Conservation (phyloP, 2,888 invertebrate genomes). For the Lycocerus yunnanus region DNA sequence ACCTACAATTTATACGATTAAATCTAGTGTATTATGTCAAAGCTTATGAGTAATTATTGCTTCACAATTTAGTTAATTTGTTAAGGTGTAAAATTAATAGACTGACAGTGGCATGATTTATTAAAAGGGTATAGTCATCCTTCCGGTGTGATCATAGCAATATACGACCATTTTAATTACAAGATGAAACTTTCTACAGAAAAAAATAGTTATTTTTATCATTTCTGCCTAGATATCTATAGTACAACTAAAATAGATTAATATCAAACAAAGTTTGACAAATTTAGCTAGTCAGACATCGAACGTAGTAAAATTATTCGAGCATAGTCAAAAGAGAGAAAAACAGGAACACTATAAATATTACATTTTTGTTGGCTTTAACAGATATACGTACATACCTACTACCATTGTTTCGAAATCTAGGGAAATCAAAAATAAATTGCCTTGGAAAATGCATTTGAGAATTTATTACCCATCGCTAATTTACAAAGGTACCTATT, state of each 20-base stretch:
- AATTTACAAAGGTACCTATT: not conserved
- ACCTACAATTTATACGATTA: not conserved
- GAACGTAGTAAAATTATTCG: not conserved
- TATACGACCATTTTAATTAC: not conserved
- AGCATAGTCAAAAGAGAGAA: not conserved
- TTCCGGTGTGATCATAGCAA: not conserved
- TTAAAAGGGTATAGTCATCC: not conserved
- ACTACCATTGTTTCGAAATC: not conserved
- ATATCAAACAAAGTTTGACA: not conserved
- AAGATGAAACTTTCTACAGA: not conserved
- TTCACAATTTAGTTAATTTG: not conserved
- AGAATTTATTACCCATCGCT: not conserved
- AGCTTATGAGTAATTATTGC: slow-evolving; percentile 13
- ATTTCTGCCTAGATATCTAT: too few relatives aligned
- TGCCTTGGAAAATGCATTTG: not conserved
- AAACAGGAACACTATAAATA: not conserved
- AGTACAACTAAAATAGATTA: not conserved
- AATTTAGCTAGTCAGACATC: not conserved
- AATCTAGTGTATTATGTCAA: slow-evolving; percentile 20
- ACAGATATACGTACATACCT: too few relatives aligned
- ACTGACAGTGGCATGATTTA: not conserved
- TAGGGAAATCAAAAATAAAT: not conserved
- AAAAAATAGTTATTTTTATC: not conserved
- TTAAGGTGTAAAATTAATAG: slow-evolving; percentile 1
- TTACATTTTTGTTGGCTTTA: not conserved